Base-by-base conservation (phyloP, 2,797 vertebrate genomes). In the Eurystomus glaucurus region DNA sequence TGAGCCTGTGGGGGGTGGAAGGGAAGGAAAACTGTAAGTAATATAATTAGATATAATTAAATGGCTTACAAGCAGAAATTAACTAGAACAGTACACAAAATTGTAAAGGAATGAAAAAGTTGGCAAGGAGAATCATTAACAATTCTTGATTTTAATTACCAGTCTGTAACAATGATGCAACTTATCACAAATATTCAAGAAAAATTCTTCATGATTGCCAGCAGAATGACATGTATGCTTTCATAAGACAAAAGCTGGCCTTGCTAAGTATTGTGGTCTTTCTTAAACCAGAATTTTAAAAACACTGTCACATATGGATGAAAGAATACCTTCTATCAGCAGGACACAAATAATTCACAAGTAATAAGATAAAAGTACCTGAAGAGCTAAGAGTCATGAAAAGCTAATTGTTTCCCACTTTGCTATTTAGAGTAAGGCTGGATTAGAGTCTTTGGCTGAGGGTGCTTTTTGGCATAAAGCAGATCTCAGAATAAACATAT, bases 1-100 rank as follows among this genome's bases (percentile, higher is more conserved):
- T 91, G 91, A 78, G 80, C 65, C 97, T 98, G 74, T 65, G n/a
- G 52, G 8, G 51, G 9, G 58, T 45, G 11, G 51, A 79, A 64
- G 33, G 43, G 35, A 70, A 90, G 77, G 54, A 52, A 86, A 83
- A 91, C 77, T 65, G 19, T 81, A 95, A 93, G 61, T 82, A 65
- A 78, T 58, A 41, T 33, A 90, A 68, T 78, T 41, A 46, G 80
- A 55, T 57, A 33, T 43, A 84, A 62, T 82, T 51, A 41, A 92
- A 60, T 52, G 43, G 54, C 23, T 91, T 90, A 58, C 14, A 92
- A 83, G 37, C 51, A 88, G 83, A 86, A 93, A 76, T 52, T 86
- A 68, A 88, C 68, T 46, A 35, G 20, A 84, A 65, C 46, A 86
- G 29, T 62, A 77, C 28, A 94, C 17, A 79, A 48, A 92, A 41